Conservation (phyloP, 2,113 vertebrate genomes). For the Toxostoma redivivum region DNA sequence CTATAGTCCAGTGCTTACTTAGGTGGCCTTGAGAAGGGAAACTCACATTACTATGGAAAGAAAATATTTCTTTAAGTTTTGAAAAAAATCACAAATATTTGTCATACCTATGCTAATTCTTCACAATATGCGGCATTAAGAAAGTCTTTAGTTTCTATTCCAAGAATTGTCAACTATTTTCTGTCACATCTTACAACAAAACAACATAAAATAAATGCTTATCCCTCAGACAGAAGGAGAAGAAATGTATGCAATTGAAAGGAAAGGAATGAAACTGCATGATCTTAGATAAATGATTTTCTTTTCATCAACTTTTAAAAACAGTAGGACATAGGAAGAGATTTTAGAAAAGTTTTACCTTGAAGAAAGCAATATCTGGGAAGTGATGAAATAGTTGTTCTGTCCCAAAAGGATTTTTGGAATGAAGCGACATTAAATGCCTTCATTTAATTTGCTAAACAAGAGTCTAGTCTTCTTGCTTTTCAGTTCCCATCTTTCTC, state of each 20-base stretch:
- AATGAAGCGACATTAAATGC: neutral
- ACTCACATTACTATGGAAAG: neutral
- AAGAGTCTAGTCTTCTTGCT: neutral
- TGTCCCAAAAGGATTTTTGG: neutral
- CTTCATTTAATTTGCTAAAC: conserved; percentile 20
- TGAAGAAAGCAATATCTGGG: neutral
- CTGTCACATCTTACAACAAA: neutral
- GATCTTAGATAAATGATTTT: neutral
- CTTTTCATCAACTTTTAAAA: neutral
- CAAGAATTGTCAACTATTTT: neutral
- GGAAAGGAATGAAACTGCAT: neutral
- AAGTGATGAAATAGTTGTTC: neutral
- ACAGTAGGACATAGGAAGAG: neutral
- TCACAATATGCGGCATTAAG: neutral
- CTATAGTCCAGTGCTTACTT: neutral
- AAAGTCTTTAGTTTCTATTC: neutral
- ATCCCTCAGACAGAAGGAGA: neutral
- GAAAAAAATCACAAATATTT: neutral
- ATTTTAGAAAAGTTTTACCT: neutral
- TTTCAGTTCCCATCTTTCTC: conserved; percentile 4
- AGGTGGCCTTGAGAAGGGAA: neutral
- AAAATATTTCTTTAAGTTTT: neutral
- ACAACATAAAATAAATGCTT: neutral
- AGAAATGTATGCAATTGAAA: neutral
- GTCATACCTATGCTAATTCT: neutral